Conservation (phyloP, 2,113 vertebrate species). For the Sardina pilchardus region DNA sequence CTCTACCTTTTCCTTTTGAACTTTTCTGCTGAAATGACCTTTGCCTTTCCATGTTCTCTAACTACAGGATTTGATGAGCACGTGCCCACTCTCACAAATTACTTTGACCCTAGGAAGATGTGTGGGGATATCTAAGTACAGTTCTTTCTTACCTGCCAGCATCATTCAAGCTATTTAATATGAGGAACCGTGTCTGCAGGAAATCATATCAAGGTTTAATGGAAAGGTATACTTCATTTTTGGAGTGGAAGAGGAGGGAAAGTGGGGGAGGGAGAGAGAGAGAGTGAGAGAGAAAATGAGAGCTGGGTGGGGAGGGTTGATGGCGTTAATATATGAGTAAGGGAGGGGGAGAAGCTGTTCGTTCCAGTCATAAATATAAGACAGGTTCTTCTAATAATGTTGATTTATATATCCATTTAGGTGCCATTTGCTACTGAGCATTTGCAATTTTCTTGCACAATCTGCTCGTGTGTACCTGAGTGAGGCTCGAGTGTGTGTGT, state of each 20-base stretch:
- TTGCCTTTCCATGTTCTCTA: not conserved
- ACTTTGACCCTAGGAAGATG: not conserved
- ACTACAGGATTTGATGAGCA: not conserved
- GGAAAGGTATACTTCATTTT: not conserved
- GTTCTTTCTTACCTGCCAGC: not conserved
- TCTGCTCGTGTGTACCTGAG: not conserved
- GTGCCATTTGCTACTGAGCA: not conserved
- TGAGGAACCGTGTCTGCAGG: not conserved
- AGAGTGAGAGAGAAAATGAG: not conserved
- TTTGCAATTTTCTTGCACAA: not conserved
- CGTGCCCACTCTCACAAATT: not conserved
- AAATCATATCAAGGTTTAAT: not conserved
- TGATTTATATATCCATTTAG: conserved; percentile 1
- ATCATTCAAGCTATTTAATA: not conserved
- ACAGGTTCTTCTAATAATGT: not conserved
- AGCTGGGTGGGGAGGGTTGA: not conserved
- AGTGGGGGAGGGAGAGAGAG: not conserved
- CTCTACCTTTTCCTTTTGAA: not conserved
- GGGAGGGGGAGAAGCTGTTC: not conserved
- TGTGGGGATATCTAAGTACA: not conserved
- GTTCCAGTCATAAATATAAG: not conserved
- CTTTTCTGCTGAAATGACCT: not conserved
- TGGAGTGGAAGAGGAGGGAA: not conserved
- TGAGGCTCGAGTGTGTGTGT: not conserved
- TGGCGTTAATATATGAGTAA: not conserved